Base-by-base conservation (phyloP, 1,140 invertebrate genomes). In the Drosophila funebris region DNA sequence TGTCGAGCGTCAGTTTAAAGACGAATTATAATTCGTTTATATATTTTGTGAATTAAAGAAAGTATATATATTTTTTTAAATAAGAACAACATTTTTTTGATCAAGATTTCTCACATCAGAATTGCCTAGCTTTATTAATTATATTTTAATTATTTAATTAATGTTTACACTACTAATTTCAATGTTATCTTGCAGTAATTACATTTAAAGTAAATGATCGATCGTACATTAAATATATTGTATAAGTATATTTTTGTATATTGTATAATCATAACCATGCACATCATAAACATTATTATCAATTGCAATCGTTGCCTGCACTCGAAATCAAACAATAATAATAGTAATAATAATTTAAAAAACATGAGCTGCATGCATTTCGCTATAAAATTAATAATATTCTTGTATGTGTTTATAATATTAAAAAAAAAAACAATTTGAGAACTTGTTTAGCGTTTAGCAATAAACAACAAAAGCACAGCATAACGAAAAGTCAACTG, bases 131-230 rank as follows among this genome's bases (percentile, higher is more conserved):
- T 88, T 79, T 89, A 88, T 88, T 88, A 60, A 77, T 50, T 14
- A 24, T 81, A 63, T 76, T 76, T 79, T 82, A 82, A 68, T 82
- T 82, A 87, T 82, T 88, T 77, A 78, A 39, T n/a, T n/a, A n/a
- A 62, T 79, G 78, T 83, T 71, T 88, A 88, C 46, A 79, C 83
- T 88, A 88, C 84, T 83, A 88, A 88, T 83, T 88, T 88, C 79
- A 69, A 83, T 83, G 64, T 68, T 85, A 70, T 36, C 80, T 85
- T 57, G 44, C 66, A 68, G 81, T 81, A 85, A 80, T 87, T 87
- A 88, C 83, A 83, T 79, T 82, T 82, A 83, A 78, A 83, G 83
- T 88, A 79, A 83, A 77, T 88, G 77, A 74, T 73, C 66, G 62
- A 68, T 73, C 62, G 66, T 79, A 75, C 75, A 78, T 67, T 78